These are phyloP conservation scores for Octomys mimax DNA, from an alignment of 2,797 vertebrate species.

Conservation along the genomic window DNA sequence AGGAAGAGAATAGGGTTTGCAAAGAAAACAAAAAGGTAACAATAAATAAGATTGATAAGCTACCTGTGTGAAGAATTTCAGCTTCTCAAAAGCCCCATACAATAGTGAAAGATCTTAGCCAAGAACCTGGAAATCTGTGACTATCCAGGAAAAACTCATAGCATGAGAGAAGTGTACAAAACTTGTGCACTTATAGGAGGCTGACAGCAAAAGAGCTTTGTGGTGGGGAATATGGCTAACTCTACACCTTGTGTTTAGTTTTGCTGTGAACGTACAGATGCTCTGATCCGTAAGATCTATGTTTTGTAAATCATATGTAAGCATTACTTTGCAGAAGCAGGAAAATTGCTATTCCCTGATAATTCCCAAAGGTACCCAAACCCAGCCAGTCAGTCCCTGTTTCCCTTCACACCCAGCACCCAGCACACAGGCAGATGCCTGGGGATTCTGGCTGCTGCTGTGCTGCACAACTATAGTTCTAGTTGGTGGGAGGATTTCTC, in stretches of 20 bases:
- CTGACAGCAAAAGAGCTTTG: not conserved
- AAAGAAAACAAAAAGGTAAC: too few species aligned
- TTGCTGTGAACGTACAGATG: too few species aligned
- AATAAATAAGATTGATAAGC: too few species aligned
- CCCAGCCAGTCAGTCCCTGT: not conserved
- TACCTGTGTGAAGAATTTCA: too few species aligned
- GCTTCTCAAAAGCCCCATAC: too few species aligned
- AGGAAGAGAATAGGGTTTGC: too few species aligned
- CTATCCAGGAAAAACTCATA: too few species aligned
- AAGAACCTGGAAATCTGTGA: too few species aligned
- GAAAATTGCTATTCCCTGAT: not conserved
- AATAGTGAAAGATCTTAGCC: too few species aligned
- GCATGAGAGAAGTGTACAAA: not conserved
- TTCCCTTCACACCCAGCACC: not conserved
- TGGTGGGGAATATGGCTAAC: not conserved
- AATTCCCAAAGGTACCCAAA: not conserved
- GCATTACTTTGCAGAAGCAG: not conserved
- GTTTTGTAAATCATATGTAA: not conserved
- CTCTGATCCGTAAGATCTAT: not conserved
- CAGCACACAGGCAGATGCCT: not conserved
- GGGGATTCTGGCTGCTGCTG: not conserved
- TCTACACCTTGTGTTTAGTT: not conserved
- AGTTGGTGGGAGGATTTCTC: not conserved
- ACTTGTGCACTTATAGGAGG: not conserved
- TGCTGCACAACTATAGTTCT: not conserved